Evolutionary conservation across 2,888 invertebrate genomes (phyloP), one percentile per base, ranked within the genome.

Genomic region (Cremastinae sp.): DNA sequence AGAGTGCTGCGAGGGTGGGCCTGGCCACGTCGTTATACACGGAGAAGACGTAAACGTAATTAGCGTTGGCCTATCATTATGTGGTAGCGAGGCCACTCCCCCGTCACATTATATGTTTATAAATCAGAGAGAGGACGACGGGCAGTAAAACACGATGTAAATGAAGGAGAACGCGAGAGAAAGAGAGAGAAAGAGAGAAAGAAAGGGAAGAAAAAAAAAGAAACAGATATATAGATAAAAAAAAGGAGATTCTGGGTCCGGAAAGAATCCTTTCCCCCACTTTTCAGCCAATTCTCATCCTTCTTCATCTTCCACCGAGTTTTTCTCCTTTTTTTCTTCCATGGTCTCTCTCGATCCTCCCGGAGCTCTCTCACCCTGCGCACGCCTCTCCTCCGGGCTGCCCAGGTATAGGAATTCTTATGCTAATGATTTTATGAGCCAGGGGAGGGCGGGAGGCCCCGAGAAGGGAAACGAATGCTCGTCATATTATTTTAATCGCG

Each of bases 51-150:
- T 87, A 89, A 89, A 89, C 87, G 88, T 88, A 89, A 89, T 89
- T 89, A 89, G 89, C 87, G 89, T 87, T 84, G 84, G 87, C 84
- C 88, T 89, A 89, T 89, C 88, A 90, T 90, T 90, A 90, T 89
- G 89, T 90, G 88, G 89, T 90, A 90, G 89, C 89, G 87, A 83
- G 83, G 82, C 89, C 89, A 89, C 89, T 87, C 89, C 89, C 88
- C 87, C 89, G 89, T 90, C 89, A 89, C 87, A 90, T 90, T 89
- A 90, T 90, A 89, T 89, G 88, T 90, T 90, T 90, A 90, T 89
- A 90, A 90, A 90, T 90, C 89, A 89, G 88, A 79, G 78, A 81
- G 80, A 80, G 78, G 84, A 81, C 81, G 81, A 75, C 78, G 79
- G 76, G 80, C 80, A 83, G 74, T 71, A 83, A 83, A 84, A 83